Base-by-base conservation (phyloP, 2,888 invertebrate genomes). In the Epistrophella euchroma region DNA sequence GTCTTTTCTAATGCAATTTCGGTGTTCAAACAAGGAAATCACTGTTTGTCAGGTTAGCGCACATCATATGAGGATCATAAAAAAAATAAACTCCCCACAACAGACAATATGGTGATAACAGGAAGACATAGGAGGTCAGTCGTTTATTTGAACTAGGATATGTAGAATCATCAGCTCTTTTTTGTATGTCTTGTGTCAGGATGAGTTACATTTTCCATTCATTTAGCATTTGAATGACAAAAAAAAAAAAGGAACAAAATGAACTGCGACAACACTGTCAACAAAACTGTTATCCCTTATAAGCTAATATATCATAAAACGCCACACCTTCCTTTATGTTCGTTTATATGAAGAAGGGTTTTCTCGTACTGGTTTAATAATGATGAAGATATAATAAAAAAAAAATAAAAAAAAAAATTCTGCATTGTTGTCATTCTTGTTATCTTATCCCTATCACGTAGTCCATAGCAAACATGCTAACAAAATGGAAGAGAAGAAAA, bases 1-100 rank as follows among this genome's bases (percentile, higher is more conserved):
- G 22, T 37, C 28, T 40, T 75, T 55, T 56, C 50, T 60, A 47
- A 62, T 77, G 77, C 77, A 83, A 77, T 83, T 78, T 83, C 55
- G 47, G 40, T 74, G 35, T 55, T 40, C 83, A 78, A 78, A 83
- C 78, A 78, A 83, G 25, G 83, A 83, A 78, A 83, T 78, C 78
- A 70, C 74, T 70, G 78, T 78, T 83, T 78, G 55, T 47, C 55
- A 56, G 47, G 28, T 32, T 58, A 32, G 76, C 40, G 35, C 45
- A 74, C 32, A 25, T 45, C 50, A 79, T 58, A 45, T 19, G 10
- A 45, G 50, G 22, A 25, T 19, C 37, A 56, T 43, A 32, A 47
- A 56, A 10, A 28, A 35, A 22, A 47, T 3, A 47, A 5, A 22
- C n/a, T 28, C 15, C 47, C 37, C 22, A 32, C 32, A 32, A 35